Percentiles rank a stretch among this genome's conserved stretches.
phyloP scores from a whole-genome alignment of 2,797 vertebrate species.

The Paedocypris micromegethes region DNA sequence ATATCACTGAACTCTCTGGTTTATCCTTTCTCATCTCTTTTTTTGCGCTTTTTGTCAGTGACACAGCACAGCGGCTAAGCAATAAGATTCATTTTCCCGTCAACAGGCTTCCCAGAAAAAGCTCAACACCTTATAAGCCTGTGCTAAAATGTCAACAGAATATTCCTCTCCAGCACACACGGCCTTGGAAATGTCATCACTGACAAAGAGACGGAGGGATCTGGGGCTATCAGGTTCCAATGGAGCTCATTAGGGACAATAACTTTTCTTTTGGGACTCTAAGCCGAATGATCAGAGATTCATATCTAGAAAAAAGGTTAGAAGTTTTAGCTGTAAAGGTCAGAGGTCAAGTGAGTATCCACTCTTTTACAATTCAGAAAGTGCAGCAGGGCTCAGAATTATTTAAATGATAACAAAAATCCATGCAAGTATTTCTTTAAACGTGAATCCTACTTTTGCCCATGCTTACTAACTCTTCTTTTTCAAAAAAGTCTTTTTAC shows the following conservation, averaged over 20 bases:
- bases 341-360: conserved; percentile 19
- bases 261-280: conserved; percentile 8
- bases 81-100: conserved; percentile 31
- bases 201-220: conserved; percentile 52
- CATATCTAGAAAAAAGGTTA: background rate
- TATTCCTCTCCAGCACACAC: conserved; percentile 55
- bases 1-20: background rate
- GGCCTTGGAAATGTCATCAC: conserved; percentile 60
- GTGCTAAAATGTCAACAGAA: conserved; percentile 56
- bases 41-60: conserved; percentile 18
- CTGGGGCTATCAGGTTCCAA: conserved; percentile 1
- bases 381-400: conserved; percentile 9
- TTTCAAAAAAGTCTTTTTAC: no score
- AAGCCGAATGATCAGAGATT: conserved; percentile 5
- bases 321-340: conserved; percentile 4
- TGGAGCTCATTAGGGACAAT: conserved; percentile 16
- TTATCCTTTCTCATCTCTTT: conserved; percentile 23
- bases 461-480: no score
- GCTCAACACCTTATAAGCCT: conserved; percentile 30
- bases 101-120: conserved; percentile 22
- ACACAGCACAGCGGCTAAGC: conserved; percentile 20
- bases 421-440: no score
- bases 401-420: background rate
- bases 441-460: no score
- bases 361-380: conserved; percentile 1